phyloP scores from a whole-genome alignment of 2,797 vertebrate genomes.

The Octomys mimax region DNA sequence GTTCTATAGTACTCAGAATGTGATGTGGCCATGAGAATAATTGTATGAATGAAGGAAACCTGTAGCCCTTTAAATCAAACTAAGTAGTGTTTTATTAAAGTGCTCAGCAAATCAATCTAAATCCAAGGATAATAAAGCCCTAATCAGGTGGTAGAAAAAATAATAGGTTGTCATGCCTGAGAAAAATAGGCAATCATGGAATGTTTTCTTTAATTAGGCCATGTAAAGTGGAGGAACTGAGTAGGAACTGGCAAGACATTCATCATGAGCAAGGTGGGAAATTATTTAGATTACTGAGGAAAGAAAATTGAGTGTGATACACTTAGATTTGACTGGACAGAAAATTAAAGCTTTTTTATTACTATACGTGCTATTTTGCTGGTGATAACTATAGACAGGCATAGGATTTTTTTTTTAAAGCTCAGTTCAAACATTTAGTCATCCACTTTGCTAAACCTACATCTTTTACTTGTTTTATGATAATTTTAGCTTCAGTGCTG shows the following conservation, averaged over 20 bases:
- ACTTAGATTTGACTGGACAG: conserved; percentile 88
- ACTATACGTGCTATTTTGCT: conserved; percentile 80
- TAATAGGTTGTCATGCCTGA: conserved; percentile 99
- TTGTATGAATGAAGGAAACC: conserved; percentile 96
- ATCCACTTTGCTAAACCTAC: conserved; percentile 64
- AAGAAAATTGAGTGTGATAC: conserved; percentile 91
- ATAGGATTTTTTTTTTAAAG: conserved; percentile 70
- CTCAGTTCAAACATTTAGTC: conserved; percentile 30
- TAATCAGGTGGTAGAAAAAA: conserved; percentile 99
- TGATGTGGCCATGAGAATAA: conserved; percentile 93
- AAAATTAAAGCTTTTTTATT: conserved; percentile 88
- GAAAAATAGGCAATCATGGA: conserved; percentile 99
- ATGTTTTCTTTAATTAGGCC: conserved; percentile 99
- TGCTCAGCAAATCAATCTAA: conserved; percentile 99
- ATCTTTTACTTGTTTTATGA: conserved; percentile 66
- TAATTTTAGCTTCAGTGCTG: conserved; percentile 72
- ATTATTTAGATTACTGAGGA: conserved; percentile 97
- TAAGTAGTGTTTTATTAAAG: conserved; percentile 98
- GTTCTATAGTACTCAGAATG: conserved; percentile 78
- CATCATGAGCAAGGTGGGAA: conserved; percentile 99
- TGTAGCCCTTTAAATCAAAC: conserved; percentile 98
- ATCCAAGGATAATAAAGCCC: conserved; percentile 99
- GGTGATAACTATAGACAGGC: conserved; percentile 86
- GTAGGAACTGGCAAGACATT: conserved; percentile 96
- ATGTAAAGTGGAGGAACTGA: conserved; percentile 97